Evolutionary conservation across 2,797 vertebrate genomes (phyloP).

Genomic region (Alcedo atthis): DNA sequence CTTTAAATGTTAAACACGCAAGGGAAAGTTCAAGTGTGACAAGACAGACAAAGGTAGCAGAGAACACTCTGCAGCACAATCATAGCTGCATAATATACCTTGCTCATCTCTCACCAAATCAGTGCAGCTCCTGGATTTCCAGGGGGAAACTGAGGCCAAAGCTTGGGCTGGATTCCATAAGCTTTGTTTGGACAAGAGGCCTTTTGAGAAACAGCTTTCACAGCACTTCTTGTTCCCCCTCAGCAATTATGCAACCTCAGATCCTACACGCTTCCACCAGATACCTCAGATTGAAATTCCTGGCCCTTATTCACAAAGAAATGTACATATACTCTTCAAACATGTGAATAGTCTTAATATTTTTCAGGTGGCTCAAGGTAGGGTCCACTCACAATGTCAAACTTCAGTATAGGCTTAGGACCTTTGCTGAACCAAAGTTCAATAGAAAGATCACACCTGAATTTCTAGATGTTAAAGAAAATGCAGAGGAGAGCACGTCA

Average conservation of each 20-base stretch:
- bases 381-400: neutral
- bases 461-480: neutral
- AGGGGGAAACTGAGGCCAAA: neutral
- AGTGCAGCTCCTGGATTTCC: neutral
- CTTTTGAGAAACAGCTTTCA: conserved; percentile 22
- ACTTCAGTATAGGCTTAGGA: neutral
- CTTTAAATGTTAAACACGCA: neutral
- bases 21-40: neutral
- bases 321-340: neutral
- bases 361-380: neutral
- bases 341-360: neutral
- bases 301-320: conserved; percentile 19
- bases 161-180: neutral
- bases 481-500: neutral
- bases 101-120: neutral
- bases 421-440: neutral
- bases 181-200: conserved; percentile 14
- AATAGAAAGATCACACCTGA: neutral
- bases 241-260: neutral
- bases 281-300: conserved; percentile 14
- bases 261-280: neutral
- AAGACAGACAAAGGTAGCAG: neutral
- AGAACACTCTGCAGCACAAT: neutral
- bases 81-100: neutral
- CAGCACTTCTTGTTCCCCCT: neutral